Base-by-base conservation (phyloP, 2,113 vertebrate genomes). In the Larimichthys polyactis region DNA sequence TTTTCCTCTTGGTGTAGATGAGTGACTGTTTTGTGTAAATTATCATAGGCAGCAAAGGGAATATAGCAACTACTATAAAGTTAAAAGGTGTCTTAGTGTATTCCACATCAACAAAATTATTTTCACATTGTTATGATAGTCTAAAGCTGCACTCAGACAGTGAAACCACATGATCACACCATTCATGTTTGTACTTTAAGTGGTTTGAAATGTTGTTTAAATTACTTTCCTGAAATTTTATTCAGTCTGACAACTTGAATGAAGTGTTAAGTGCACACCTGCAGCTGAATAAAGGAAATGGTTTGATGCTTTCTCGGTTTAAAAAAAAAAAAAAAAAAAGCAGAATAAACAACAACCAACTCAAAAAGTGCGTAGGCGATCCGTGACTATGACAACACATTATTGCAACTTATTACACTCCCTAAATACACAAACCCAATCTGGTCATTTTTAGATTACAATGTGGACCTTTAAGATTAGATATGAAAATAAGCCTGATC, bases 381-480 rank as follows among this genome's bases (percentile, higher is more conserved):
- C 58, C 20, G 40, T 78, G 62, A 3, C 79, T 66, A 73, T 76
- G 68, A 55, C 15, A 6, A 80, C 85, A 82, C 10, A 62, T 59
- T 59, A 64, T 43, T 74, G 8, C 46, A 84, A 77, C 43, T 66
- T 58, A 65, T 70, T 66, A 64, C 29, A 62, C 22, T 63, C 46
- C 17, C 43, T 76, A 54, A 87, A 79, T 48, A 87, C 58, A 83
- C 63, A 85, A 71, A 73, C 32, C 29, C 71, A 67, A 70, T 71
- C 65, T 78, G 59, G 60, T 78, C 27, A 60, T 15, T 57, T 76
- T 73, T 17, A 60, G 75, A 72, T 82, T 60, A 64, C 54, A 85
- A 60, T 40, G 60, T 80, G 79, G 12, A 67, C 67, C 43, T 77
- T 63, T 55, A 72, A 79, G 71, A 85, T 86, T 71, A 76, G 77